A percentile compares a stretch with the other conserved stretches of the same genome.
Conservation (phyloP, 2,888 invertebrate genomes). For the Ormyrus nitidulus region DNA sequence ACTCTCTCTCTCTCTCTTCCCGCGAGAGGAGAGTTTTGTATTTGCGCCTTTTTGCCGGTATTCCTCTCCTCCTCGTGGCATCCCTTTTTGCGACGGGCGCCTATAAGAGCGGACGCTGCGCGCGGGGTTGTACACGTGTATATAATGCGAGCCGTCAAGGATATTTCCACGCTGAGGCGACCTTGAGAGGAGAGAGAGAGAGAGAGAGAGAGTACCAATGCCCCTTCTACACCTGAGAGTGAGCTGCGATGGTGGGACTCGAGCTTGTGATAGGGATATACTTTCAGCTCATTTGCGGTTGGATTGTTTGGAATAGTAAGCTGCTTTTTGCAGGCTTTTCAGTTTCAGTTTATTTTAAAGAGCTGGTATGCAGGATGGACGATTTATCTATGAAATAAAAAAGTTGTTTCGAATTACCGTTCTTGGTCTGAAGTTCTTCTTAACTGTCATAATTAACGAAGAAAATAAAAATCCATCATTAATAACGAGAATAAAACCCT, state of each 20-base stretch:
- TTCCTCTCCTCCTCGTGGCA: neutral
- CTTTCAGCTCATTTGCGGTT: no score
- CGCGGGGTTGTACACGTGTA: constrained; percentile 8
- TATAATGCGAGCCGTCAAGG: constrained; percentile 15
- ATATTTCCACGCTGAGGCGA: constrained; percentile 50
- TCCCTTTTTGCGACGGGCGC: neutral
- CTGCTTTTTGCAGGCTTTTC: no score
- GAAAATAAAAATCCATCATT: no score
- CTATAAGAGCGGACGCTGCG: neutral
- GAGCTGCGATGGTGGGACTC: neutral
- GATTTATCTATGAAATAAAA: no score
- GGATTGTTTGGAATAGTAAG: no score
- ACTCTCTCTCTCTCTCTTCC: no score
- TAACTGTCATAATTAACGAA: no score
- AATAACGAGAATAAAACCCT: no score
- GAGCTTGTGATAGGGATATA: neutral
- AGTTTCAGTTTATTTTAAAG: no score
- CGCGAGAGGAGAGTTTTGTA: neutral
- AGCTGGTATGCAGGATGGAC: no score
- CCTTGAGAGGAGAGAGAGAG: constrained; percentile 10
- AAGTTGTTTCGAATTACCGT: no score
- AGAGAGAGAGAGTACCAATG: neutral
- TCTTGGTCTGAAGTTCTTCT: no score
- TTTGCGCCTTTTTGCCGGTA: neutral
- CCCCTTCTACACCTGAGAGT: neutral